Base-by-base conservation (phyloP, 53 echinoderm and acorn worm species). In the Holothuria scabra region DNA sequence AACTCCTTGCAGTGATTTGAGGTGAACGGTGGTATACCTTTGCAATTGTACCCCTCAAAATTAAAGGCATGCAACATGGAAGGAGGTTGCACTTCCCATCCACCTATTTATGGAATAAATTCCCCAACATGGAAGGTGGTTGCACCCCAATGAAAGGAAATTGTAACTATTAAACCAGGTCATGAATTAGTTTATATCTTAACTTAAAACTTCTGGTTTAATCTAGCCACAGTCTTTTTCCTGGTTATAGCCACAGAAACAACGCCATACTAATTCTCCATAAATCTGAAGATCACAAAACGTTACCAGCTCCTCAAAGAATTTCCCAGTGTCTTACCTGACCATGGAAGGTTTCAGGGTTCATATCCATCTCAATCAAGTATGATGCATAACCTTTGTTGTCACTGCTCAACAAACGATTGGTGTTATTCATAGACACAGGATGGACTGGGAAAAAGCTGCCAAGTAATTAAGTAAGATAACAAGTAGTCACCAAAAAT, bases 381-480 rank as follows among this genome's bases (percentile, higher is more conserved):
- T 94, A 92, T 7, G 94, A 94, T 38, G 97, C 97, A 63, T 94
- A 96, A 2, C 97, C 97, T 67, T 92, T 94, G 67, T 96, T 96
- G 65, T 96, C 97, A 12, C 97, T 94, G 71, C 94, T 97, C 22
- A 97, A 86, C 24, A 97, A 72, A 6, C 83, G 83, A 78, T 97
- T 97, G 25, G 97, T 94, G 74, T 97, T 97, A 87, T 97, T 97
- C 92, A 94, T 97, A 20, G 94, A 84, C 30, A 94, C 92, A 22
- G 92, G 88, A 65, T 97, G 94, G 5, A 94, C 94, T 21, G 94
- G 94, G 83, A 97, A 97, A 92, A 94, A 97, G 68, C 97, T 97
- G 84, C 21, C 18, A 18, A 1, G 48, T 52, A 52, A 52, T 52
- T 52, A 10, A 8, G 41, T 8, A 41, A 41, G 7, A 41, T 41